phyloP scores from a whole-genome alignment of 1,140 invertebrate genomes.

The Goniozus legneri region DNA sequence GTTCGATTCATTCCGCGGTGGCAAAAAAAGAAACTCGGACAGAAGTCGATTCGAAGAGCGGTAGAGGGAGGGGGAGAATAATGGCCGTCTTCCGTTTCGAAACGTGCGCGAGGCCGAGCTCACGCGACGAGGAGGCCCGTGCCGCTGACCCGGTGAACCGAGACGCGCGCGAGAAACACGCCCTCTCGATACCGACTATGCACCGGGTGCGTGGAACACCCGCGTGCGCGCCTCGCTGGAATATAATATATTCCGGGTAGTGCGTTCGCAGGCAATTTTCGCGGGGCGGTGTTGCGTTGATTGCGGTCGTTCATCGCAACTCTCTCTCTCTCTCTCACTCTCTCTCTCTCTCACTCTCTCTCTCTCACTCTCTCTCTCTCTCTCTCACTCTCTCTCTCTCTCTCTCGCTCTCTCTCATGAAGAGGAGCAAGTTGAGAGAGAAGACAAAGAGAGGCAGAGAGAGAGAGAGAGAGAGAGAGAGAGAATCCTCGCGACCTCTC shows the following conservation, averaged over 20 bases:
- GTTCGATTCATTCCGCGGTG: not conserved
- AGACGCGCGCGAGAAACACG: too few relatives aligned
- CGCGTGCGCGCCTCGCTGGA: constrained; percentile 13
- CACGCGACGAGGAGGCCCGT: too few relatives aligned
- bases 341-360: constrained; percentile 1
- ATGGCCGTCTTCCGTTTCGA: not conserved
- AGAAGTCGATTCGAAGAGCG: not conserved
- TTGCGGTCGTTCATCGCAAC: constrained; percentile 46
- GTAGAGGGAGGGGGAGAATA: not conserved
- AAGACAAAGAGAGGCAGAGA: too few relatives aligned
- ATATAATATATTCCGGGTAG: constrained; percentile 46
- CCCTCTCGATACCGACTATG: not conserved
- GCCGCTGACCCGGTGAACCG: too few relatives aligned
- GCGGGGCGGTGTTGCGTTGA: constrained; percentile 44
- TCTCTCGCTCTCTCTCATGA: too few relatives aligned
- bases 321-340: constrained; percentile 10
- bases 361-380: too few relatives aligned
- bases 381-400: too few relatives aligned
- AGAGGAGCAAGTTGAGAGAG: too few relatives aligned
- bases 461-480: too few relatives aligned
- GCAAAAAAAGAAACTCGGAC: not conserved
- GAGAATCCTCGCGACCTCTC: too few relatives aligned
- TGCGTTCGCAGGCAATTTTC: constrained; percentile 43
- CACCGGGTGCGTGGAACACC: not conserved
- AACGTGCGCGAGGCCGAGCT: not conserved